These are phyloP conservation scores for Centropristis striata DNA, from an alignment of 2,113 vertebrate species.

Conservation along the genomic window DNA sequence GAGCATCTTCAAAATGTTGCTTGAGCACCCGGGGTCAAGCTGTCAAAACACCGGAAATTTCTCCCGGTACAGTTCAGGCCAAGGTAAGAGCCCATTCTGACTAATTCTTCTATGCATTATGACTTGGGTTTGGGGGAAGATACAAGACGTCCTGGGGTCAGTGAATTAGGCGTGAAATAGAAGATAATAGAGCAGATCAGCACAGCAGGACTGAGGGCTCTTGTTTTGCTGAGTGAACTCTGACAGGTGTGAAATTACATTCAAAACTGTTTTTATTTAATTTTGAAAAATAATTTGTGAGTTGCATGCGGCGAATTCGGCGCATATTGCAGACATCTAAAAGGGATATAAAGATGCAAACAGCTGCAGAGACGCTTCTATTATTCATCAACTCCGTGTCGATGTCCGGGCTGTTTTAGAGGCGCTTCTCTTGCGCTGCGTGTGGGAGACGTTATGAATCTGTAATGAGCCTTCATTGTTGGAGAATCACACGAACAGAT, in stretches of 20 bases:
- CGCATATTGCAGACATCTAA: neutral
- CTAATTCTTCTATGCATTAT: neutral
- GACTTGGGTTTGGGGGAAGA: neutral
- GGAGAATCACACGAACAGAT: slow-evolving; percentile 83
- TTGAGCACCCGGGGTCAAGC: slow-evolving; percentile 87
- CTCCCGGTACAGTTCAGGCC: slow-evolving; percentile 83
- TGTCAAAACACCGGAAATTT: slow-evolving; percentile 85
- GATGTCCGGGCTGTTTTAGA: slow-evolving; percentile 18
- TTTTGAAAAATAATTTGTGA: neutral
- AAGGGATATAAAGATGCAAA: neutral
- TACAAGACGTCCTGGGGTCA: neutral
- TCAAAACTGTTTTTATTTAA: neutral
- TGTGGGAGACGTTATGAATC: slow-evolving; percentile 85
- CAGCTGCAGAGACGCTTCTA: neutral
- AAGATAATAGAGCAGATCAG: slow-evolving; percentile 14
- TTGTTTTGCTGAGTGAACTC: slow-evolving; percentile 9
- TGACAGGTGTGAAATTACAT: slow-evolving; percentile 49
- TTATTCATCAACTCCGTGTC: neutral
- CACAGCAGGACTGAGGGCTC: slow-evolving; percentile 24
- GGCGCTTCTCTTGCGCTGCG: slow-evolving; percentile 39
- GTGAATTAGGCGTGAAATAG: slow-evolving; percentile 54
- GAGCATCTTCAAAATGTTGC: slow-evolving; percentile 80
- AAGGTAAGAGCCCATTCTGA: slow-evolving; percentile 82
- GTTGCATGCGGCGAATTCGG: neutral
- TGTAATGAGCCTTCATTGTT: slow-evolving; percentile 88